These are phyloP conservation scores for Calameuta filiformis DNA, from an alignment of 2,888 invertebrate species.

Conservation along the genomic window DNA sequence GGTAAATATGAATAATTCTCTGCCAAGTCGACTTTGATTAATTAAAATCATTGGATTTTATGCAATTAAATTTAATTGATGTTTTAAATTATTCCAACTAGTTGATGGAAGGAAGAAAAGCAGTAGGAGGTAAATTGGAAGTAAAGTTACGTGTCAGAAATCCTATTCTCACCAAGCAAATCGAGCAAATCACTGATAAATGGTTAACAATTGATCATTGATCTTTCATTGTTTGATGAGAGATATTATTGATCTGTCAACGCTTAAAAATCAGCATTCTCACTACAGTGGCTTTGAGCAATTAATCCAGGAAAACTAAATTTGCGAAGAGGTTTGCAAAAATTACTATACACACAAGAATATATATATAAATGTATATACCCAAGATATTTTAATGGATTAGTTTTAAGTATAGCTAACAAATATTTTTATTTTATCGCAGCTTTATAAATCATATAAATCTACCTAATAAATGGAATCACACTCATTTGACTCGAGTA, in stretches of 20 bases:
- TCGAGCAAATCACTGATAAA: constrained; percentile 89
- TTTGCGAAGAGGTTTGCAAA: background rate
- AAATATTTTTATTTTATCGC: background rate
- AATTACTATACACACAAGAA: background rate
- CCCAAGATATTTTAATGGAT: background rate
- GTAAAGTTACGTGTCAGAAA: constrained; percentile 88
- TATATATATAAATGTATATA: background rate
- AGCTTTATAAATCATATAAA: background rate
- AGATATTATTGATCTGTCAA: background rate
- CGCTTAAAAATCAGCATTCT: background rate
- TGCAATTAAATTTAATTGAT: constrained; percentile 8
- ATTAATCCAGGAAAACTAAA: background rate
- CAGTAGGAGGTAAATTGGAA: constrained; percentile 91
- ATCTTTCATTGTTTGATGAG: constrained; percentile 24
- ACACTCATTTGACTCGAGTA: background rate
- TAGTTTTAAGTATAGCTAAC: background rate
- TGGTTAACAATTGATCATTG: constrained; percentile 89
- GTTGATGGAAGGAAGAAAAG: constrained; percentile 90
- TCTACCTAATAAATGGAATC: background rate
- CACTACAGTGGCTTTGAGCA: background rate
- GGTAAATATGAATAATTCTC: constrained; percentile 72
- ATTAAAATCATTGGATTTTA: constrained; percentile 4
- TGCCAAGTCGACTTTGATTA: background rate
- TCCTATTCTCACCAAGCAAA: constrained; percentile 88
- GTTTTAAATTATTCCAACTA: constrained; percentile 56